These are phyloP conservation scores for Stenodera caucasica DNA, from an alignment of 2,888 invertebrate genomes.

Conservation along the genomic window DNA sequence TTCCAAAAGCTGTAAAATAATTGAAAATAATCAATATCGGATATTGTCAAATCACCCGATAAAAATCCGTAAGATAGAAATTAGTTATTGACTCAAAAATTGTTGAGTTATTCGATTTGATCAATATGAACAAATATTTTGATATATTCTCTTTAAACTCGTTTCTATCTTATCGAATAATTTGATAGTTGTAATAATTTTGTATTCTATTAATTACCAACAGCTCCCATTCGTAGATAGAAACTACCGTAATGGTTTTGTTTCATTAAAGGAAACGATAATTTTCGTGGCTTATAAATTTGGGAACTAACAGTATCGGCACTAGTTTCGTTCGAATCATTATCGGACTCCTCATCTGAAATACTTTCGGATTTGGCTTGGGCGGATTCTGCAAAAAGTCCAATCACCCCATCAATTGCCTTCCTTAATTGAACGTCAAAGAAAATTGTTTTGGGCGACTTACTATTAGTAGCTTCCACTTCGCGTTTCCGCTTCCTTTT, in stretches of 20 bases:
- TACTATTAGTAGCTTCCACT: slow-evolving; percentile 32
- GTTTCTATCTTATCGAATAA: too few relatives aligned
- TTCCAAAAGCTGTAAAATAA: slow-evolving; percentile 80
- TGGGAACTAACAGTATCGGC: slow-evolving; percentile 45
- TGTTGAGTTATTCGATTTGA: too few relatives aligned
- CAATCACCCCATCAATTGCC: too few relatives aligned
- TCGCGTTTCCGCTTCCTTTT: slow-evolving; percentile 48
- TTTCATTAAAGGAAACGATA: slow-evolving; percentile 54
- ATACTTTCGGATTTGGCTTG: slow-evolving; percentile 43
- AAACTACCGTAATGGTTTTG: slow-evolving; percentile 88
- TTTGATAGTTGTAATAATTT: too few relatives aligned
- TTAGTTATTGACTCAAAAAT: too few relatives aligned
- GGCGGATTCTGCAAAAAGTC: slow-evolving; percentile 25
- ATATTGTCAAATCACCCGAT: too few relatives aligned
- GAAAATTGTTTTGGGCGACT: too few relatives aligned
- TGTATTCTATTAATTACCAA: slow-evolving; percentile 64
- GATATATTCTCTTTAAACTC: too few relatives aligned
- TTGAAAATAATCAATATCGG: not conserved
- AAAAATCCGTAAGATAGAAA: too few relatives aligned
- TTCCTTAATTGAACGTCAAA: too few relatives aligned
- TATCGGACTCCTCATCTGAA: slow-evolving; percentile 61
- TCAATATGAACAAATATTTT: too few relatives aligned
- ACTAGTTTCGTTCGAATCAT: slow-evolving; percentile 50
- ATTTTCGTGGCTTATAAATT: slow-evolving; percentile 41
- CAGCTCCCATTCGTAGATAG: slow-evolving; percentile 90